phyloP scores from a whole-genome alignment of 2,797 vertebrate genomes.

The Hypotaenidia okinawae region DNA sequence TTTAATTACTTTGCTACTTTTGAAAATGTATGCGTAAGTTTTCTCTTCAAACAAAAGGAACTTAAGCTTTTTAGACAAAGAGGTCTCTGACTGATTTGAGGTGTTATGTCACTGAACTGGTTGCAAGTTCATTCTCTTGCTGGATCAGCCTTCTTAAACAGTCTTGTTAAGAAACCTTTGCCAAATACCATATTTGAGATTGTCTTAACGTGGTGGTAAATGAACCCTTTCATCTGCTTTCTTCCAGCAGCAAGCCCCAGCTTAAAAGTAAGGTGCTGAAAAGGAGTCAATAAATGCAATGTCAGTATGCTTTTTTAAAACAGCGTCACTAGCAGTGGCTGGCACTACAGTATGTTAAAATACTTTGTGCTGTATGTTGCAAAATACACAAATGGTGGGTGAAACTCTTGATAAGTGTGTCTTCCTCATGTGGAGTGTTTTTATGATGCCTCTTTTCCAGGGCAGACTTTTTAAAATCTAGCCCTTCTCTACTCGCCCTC shows the following conservation, averaged over 20 bases:
- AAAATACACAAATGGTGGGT: background rate
- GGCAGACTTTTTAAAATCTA: background rate
- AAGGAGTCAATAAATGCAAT: background rate
- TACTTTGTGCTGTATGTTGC: background rate
- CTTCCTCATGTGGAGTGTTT: background rate
- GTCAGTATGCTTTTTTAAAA: background rate
- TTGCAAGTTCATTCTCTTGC: slow-evolving; percentile 34
- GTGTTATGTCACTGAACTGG: background rate
- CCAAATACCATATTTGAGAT: background rate
- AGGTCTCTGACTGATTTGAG: background rate
- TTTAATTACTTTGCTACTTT: slow-evolving; percentile 29
- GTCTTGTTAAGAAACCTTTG: background rate
- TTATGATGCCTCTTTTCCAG: background rate
- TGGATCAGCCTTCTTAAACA: slow-evolving; percentile 14
- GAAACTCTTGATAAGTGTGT: background rate
- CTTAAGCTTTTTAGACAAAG: slow-evolving; percentile 32
- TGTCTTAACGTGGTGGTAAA: slow-evolving; percentile 16
- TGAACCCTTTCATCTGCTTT: slow-evolving; percentile 43
- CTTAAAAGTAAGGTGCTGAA: slow-evolving; percentile 23
- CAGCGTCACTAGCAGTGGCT: background rate
- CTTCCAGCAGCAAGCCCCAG: slow-evolving; percentile 8
- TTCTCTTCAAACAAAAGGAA: slow-evolving; percentile 18
- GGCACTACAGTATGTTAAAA: background rate
- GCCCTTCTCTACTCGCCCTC: background rate
- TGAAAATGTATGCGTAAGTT: background rate